Percentiles rank a stretch among this genome's conserved stretches.
phyloP scores from a whole-genome alignment of 2,888 invertebrate species.

The Meta bourneti region DNA sequence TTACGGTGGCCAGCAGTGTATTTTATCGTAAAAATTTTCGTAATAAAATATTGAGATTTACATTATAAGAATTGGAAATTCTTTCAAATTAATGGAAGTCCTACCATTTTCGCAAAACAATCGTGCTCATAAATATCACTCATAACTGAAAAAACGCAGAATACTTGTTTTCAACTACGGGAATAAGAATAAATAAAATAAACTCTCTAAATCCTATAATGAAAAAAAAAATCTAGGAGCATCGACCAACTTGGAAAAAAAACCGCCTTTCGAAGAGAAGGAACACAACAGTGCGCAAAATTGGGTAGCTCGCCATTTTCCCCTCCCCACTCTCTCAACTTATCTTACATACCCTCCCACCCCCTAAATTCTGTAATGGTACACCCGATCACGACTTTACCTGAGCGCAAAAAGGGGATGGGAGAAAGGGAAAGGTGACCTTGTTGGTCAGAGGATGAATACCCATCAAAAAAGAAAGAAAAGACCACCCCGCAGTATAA shows the following conservation, averaged over 20 bases:
- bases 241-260: neutral
- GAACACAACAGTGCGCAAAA: neutral
- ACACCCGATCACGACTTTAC: conserved; percentile 54
- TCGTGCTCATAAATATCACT: no score
- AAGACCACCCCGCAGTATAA: conserved; percentile 28
- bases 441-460: conserved; percentile 44
- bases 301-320: neutral
- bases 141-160: no score
- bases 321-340: neutral
- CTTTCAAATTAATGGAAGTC: no score
- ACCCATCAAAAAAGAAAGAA: neutral
- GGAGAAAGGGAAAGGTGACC: conserved; percentile 56
- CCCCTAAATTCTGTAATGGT: conserved; percentile 45
- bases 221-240: neutral
- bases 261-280: neutral
- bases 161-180: no score
- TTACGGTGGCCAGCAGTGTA: no score
- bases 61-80: no score
- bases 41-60: no score
- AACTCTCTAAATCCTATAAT: no score
- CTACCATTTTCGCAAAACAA: no score
- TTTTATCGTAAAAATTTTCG: no score
- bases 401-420: conserved; percentile 38
- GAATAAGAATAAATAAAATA: no score
- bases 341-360: conserved; percentile 16